Conservation (phyloP, 1,140 invertebrate species). For the Phymastichus coffea region DNA sequence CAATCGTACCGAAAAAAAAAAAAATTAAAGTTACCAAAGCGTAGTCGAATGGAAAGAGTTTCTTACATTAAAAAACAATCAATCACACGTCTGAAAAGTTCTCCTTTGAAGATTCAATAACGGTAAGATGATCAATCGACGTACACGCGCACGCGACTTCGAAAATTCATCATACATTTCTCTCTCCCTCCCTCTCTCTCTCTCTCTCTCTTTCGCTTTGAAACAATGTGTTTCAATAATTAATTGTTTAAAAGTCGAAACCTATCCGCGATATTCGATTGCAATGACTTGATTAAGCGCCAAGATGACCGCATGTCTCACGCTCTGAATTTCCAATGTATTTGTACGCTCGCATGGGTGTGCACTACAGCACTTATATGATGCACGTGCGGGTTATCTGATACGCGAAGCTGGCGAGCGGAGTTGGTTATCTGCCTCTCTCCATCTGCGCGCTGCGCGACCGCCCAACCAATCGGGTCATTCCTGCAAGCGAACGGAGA, state of each 20-base stretch:
- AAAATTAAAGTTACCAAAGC: too few species aligned
- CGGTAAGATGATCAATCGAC: conserved; percentile 22
- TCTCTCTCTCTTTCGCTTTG: too few species aligned
- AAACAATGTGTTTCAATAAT: too few species aligned
- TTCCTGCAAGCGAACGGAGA: too few species aligned
- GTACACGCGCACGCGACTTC: neutral
- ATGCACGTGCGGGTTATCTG: conserved; percentile 39
- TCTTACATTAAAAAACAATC: conserved; percentile 23
- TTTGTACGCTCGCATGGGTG: neutral
- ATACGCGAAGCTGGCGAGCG: conserved; percentile 35
- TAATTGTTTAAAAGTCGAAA: too few species aligned
- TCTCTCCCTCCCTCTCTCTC: neutral
- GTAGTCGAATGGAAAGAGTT: too few species aligned
- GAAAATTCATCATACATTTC: neutral
- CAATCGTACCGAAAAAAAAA: too few species aligned
- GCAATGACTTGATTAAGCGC: too few species aligned
- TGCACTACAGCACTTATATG: conserved; percentile 33
- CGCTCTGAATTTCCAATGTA: neutral
- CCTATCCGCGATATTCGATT: too few species aligned
- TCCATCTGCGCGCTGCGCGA: conserved; percentile 38
- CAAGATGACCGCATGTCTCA: too few species aligned
- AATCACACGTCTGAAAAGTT: conserved; percentile 13
- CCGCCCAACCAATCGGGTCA: conserved; percentile 39
- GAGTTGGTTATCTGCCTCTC: conserved; percentile 41
- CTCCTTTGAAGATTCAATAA: conserved; percentile 15